phyloP scores from a whole-genome alignment of 2,113 vertebrate species.

The Sinocyclocheilus rhinocerous region DNA sequence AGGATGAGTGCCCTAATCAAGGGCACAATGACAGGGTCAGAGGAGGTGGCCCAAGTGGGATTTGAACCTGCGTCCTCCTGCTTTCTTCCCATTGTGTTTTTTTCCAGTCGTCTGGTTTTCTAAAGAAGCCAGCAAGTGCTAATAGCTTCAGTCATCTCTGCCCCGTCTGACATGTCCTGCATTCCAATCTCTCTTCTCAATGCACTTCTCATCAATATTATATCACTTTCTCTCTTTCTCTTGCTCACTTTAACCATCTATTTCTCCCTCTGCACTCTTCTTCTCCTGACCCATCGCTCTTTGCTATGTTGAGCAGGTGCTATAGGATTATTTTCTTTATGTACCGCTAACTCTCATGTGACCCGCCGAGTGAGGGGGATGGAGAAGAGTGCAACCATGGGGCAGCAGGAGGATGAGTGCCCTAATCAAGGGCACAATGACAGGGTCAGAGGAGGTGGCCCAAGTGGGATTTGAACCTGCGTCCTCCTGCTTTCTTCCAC shows the following conservation, averaged over 20 bases:
- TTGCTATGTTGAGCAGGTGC: slow-evolving; percentile 5
- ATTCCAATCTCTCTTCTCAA: no score
- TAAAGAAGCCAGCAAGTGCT: not conserved
- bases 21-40: slow-evolving; percentile 26
- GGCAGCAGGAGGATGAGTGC: not conserved
- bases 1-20: not conserved
- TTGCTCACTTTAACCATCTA: slow-evolving; percentile 24
- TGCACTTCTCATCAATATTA: no score
- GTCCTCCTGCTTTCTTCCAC: not conserved
- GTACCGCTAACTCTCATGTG: slow-evolving; percentile 19
- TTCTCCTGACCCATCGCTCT: slow-evolving; percentile 5
- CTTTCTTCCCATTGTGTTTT: not conserved
- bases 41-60: slow-evolving; percentile 9
- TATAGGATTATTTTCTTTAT: slow-evolving; percentile 36
- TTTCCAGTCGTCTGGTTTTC: slow-evolving; percentile 16
- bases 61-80: not conserved
- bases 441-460: slow-evolving; percentile 10
- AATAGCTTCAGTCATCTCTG: no score
- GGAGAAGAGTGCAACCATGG: not conserved
- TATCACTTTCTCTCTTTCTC: slow-evolving; percentile 9
- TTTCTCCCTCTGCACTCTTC: slow-evolving; percentile 14
- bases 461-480: slow-evolving; percentile 4
- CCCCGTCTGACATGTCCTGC: no score
- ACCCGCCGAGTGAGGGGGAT: not conserved
- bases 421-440: slow-evolving; percentile 26